A percentile compares a stretch with the other conserved stretches of the same genome.
These are phyloP conservation scores for Dreissena polymorpha DNA, from an alignment of 1,140 invertebrate genomes.

Conservation along the genomic window DNA sequence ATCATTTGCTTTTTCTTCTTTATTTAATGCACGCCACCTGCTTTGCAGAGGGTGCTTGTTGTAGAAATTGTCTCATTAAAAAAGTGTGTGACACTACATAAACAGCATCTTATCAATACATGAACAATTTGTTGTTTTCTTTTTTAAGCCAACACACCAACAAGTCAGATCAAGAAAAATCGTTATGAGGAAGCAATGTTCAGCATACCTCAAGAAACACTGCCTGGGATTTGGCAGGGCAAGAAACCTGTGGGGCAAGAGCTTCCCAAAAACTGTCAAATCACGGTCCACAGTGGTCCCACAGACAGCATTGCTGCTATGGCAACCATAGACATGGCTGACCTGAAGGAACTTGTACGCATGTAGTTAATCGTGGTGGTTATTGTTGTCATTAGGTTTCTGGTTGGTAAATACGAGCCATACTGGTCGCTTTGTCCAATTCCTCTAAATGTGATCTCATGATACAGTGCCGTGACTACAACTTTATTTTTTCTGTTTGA, in stretches of 20 bases:
- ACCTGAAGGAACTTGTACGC: conserved; percentile 69
- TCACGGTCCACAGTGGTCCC: conserved; percentile 72
- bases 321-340: conserved; percentile 75
- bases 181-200: conserved; percentile 73
- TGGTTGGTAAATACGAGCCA: no score
- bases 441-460: no score
- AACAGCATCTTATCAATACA: no score
- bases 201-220: conserved; percentile 64
- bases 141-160: conserved; percentile 8
- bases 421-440: no score
- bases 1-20: no score
- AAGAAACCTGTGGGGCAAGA: conserved; percentile 27
- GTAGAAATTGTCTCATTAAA: no score
- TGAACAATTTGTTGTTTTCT: no score
- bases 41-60: no score
- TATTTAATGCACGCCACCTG: no score
- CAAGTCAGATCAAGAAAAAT: conserved; percentile 50
- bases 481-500: no score
- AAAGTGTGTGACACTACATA: no score
- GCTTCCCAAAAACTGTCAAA: conserved; percentile 64
- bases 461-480: no score
- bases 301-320: conserved; percentile 75
- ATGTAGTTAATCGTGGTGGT: neutral
- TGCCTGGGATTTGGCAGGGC: conserved; percentile 39
- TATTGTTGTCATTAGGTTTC: conserved; percentile 5